Base-by-base conservation (phyloP, 2,888 invertebrate genomes). In the Ochropacha duplaris region DNA sequence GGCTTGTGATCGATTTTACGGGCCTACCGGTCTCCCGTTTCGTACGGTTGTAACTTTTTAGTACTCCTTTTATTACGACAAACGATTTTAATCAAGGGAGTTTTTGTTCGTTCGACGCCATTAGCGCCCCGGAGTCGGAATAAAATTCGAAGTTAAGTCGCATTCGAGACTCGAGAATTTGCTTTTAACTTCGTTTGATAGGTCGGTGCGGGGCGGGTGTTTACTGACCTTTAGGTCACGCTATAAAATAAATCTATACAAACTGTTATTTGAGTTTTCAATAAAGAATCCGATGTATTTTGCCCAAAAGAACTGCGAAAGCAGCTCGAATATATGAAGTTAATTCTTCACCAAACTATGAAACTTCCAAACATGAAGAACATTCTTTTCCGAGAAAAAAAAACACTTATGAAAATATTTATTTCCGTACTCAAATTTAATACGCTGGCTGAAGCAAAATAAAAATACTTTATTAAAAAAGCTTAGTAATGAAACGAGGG, bases 31-130 rank as follows among this genome's bases (percentile, higher is more conserved):
- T 84, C 81, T 78, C 76, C 81, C 83, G 78, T 84, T 87, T 78
- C 83, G 84, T 84, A 86, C 85, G 87, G 88, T 82, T 91, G 88
- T 92, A 89, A 91, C 91, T 88, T 92, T 92, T 92, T 92, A 92
- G 85, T 88, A 78, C 87, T 85, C 76, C 83, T 90, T 92, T 92
- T 91, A 92, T 92, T 92, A 90, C 92, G 86, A 91, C 92, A 90
- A 91, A 92, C 91, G 92, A 90, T 92, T 92, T 92, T 92, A 92
- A 92, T 92, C 92, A 91, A 92, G 89, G 86, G 86, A 87, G 87
- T 91, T 91, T 92, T 92, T 90, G 88, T 89, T 88, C 87, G 77
- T 74, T 74, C 79, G 76, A 83, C 82, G 85, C 88, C 84, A 88
- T 91, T 91, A 91, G 87, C 88, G 87, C 86, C 65, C 69, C 74